Base-by-base conservation (phyloP, 2,888 invertebrate species). In the Aleiodes leptofemur region DNA sequence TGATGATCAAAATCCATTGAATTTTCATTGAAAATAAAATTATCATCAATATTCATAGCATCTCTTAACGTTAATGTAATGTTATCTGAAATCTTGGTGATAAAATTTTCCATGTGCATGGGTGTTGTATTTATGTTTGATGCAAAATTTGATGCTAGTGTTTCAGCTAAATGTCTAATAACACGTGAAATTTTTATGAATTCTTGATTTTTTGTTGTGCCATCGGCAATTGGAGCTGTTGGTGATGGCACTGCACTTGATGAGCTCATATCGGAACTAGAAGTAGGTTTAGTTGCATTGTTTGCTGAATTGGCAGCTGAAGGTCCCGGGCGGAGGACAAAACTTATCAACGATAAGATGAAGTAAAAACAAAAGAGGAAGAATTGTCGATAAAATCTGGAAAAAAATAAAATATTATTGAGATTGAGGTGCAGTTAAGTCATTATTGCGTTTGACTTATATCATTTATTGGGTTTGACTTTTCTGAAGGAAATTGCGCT, bases 291-390 rank as follows among this genome's bases (percentile, higher is more conserved):
- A 11, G 79, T 55, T 3, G 80, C 74, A 51, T 79, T 76, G 68
- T 80, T 78, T 55, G 57, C 51, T 5, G 75, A 73, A 43, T 80
- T 78, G 50, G 72, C 48, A 31, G 73, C 75, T 14, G 72, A 57
- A 53, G 96, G 96, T 0, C 96, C 96, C 0, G 98, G 98, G 3
- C 99, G 93, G 64, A 97, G 90, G 1, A 96, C 96, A 85, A 98
- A 98, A 82, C 97, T 96, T 7, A 96, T 92, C 78, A 97, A 90
- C 4, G 98, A 97, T 64, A 97, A 92, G 38, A 97, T 86, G 88
- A 98, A 99, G 90, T 99, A 98, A 77, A 95, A 93, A 11, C 95
- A 93, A 90, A 99, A 99, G 72, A 96, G 92, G 78, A 96, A 94
- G 88, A 99, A 98, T 86, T 98, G 96, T 5, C 96, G 92, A 89